Conservation (phyloP, 2,888 invertebrate species). For the Hypsopygia costalis region DNA sequence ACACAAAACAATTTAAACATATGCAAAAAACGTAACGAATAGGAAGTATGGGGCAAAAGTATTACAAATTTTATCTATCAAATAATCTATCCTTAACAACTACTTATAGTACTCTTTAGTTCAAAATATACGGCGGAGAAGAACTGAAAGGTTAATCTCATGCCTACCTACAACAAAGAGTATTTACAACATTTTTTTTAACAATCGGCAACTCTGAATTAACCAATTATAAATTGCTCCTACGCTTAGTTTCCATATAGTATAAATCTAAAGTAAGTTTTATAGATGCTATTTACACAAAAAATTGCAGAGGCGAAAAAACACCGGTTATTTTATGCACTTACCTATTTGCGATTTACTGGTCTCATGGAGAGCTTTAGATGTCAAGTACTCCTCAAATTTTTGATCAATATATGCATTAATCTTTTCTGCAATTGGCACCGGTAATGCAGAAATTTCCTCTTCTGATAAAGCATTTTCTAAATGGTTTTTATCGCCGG, state of each 20-base stretch:
- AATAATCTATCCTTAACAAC: no score
- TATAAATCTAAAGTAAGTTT: neutral
- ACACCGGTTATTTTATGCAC: conserved; percentile 36
- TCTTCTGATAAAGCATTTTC: conserved; percentile 64
- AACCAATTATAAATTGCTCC: no score
- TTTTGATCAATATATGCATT: conserved; percentile 77
- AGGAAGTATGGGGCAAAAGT: no score
- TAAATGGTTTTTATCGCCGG: conserved; percentile 69
- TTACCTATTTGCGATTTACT: conserved; percentile 83
- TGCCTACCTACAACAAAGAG: neutral
- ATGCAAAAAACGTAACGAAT: no score
- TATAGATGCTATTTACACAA: neutral
- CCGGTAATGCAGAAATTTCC: conserved; percentile 56
- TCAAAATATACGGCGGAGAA: no score
- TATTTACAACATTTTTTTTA: no score
- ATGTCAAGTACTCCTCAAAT: conserved; percentile 86
- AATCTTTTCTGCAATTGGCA: conserved; percentile 77
- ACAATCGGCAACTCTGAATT: no score
- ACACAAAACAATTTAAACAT: no score
- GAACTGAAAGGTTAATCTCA: no score
- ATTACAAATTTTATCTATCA: no score
- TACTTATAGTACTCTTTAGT: no score
- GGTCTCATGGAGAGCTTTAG: conserved; percentile 87
- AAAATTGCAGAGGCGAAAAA: conserved; percentile 20
- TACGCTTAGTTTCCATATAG: no score